Evolutionary conservation across 2,113 vertebrate species (phyloP).

Genomic region (Colinus virginianus): DNA sequence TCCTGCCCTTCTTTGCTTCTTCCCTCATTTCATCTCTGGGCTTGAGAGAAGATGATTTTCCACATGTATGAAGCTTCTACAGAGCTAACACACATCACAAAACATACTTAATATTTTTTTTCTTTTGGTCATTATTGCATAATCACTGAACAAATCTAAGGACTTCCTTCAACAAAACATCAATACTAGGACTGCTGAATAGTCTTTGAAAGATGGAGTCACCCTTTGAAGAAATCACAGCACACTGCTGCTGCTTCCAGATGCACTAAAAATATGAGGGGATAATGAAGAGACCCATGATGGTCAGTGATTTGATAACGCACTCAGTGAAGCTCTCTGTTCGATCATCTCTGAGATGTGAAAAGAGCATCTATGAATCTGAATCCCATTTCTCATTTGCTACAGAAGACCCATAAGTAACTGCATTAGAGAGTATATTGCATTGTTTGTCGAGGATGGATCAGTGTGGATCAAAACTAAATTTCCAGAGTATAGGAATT

Average conservation of each 20-base stretch:
- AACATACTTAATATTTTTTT: neutral
- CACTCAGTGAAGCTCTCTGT: neutral
- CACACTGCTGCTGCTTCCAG: neutral
- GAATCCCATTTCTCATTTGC: constrained; percentile 18
- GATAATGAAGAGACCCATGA: neutral
- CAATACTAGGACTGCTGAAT: neutral
- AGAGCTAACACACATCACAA: neutral
- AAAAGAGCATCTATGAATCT: neutral
- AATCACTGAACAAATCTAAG: neutral
- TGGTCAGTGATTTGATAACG: neutral
- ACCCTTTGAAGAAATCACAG: neutral
- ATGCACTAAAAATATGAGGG: neutral
- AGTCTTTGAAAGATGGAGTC: neutral
- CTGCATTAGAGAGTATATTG: neutral
- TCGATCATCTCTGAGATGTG: neutral
- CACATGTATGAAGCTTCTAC: neutral
- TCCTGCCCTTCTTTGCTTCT: neutral
- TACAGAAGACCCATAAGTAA: neutral
- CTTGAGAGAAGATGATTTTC: neutral
- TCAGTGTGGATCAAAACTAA: neutral
- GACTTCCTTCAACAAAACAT: neutral
- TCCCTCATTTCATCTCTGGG: neutral
- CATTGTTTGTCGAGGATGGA: neutral
- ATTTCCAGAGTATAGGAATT: neutral
- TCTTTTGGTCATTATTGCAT: neutral